These are phyloP conservation scores for Agrilus biguttatus DNA, from an alignment of 2,888 invertebrate genomes.

Conservation along the genomic window DNA sequence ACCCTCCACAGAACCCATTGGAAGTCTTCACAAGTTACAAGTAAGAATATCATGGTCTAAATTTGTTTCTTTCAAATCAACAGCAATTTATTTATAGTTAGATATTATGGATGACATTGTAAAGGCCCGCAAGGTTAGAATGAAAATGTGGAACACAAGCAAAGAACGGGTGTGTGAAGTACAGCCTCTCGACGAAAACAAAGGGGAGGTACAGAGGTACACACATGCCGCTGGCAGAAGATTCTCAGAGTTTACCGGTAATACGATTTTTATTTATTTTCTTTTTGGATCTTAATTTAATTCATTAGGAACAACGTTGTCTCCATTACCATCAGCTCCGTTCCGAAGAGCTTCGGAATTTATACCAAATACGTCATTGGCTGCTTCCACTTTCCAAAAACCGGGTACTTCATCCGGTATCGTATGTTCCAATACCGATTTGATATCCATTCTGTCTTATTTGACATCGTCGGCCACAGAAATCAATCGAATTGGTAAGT, in stretches of 20 bases:
- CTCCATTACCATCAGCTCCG: conserved; percentile 40
- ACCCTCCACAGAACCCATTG: conserved; percentile 55
- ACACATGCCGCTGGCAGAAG: conserved; percentile 34
- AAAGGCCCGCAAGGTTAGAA: conserved; percentile 64
- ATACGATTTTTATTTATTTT: too few species aligned
- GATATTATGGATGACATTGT: conserved; percentile 85
- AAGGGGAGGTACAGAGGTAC: conserved; percentile 44
- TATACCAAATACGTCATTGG: conserved; percentile 35
- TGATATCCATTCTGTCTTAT: conserved; percentile 63
- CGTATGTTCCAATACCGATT: conserved; percentile 68
- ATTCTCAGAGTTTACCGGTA: conserved; percentile 57
- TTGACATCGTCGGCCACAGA: conserved; percentile 71
- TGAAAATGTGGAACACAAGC: conserved; percentile 75
- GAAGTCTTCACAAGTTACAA: conserved; percentile 71
- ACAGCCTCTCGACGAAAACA: conserved; percentile 58
- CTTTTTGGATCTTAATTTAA: too few species aligned
- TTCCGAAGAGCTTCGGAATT: conserved; percentile 60
- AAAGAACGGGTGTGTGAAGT: conserved; percentile 67
- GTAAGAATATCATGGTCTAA: conserved; percentile 55
- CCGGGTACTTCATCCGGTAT: conserved; percentile 37
- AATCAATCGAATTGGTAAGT: conserved; percentile 42
- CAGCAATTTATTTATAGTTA: conserved; percentile 39
- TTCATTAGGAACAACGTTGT: conserved; percentile 31
- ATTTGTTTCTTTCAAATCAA: too few species aligned
- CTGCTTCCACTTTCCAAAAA: conserved; percentile 21